phyloP scores from a whole-genome alignment of 2,888 invertebrate species.

The Atethmia centrago region DNA sequence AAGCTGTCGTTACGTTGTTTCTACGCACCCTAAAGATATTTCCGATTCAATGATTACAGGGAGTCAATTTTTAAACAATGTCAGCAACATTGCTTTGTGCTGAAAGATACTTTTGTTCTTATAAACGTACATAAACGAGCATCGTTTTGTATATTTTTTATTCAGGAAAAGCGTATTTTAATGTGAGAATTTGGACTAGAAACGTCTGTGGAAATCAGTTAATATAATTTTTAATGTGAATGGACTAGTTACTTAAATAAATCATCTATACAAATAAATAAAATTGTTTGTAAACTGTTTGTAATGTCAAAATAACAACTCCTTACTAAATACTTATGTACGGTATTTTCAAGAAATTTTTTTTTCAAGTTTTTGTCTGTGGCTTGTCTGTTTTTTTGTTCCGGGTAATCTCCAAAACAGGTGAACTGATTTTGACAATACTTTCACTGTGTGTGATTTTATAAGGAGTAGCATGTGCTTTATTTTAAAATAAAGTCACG shows the following conservation, averaged over 20 bases:
- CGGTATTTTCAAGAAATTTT: too few species aligned
- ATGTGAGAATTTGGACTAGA: background rate
- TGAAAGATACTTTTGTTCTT: constrained; percentile 48
- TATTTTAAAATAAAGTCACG: too few species aligned
- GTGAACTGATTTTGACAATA: too few species aligned
- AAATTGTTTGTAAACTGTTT: too few species aligned
- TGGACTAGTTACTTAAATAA: background rate
- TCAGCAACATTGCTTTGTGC: constrained; percentile 56
- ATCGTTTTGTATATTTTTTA: constrained; percentile 32
- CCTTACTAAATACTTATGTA: too few species aligned
- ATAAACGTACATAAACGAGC: constrained; percentile 32
- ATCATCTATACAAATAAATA: too few species aligned
- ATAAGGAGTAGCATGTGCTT: too few species aligned
- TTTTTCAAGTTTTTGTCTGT: too few species aligned
- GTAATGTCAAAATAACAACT: too few species aligned
- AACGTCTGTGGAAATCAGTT: background rate
- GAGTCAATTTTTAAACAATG: constrained; percentile 71
- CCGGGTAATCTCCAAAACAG: too few species aligned
- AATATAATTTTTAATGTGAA: background rate
- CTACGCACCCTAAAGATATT: constrained; percentile 68
- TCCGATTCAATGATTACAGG: constrained; percentile 69
- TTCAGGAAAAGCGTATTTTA: constrained; percentile 22
- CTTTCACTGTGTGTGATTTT: too few species aligned
- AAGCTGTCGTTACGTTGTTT: constrained; percentile 72
- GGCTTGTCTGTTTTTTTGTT: too few species aligned